Conservation (phyloP, 2,797 vertebrate genomes). For the Notolabrus celidotus region DNA sequence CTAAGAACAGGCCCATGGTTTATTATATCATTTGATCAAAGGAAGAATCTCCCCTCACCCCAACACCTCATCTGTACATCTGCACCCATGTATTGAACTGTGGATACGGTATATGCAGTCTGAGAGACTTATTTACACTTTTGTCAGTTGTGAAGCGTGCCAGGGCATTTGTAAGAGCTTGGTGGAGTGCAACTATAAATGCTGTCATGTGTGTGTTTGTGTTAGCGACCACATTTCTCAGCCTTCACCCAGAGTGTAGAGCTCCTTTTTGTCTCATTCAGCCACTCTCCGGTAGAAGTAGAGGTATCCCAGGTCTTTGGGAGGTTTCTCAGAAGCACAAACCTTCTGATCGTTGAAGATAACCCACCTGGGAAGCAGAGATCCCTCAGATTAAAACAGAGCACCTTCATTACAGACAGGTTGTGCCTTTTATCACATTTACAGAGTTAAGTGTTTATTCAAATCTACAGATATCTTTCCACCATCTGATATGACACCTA, state of each 20-base stretch:
- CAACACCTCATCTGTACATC: constrained; percentile 63
- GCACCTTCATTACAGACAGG: not conserved
- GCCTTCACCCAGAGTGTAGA: constrained; percentile 12
- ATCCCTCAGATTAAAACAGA: not conserved
- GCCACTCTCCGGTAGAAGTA: constrained; percentile 96
- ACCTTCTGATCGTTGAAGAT: constrained; percentile 99
- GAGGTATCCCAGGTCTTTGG: constrained; percentile 98
- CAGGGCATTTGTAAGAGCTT: constrained; percentile 70
- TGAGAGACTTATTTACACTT: constrained; percentile 68
- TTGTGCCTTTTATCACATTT: not conserved
- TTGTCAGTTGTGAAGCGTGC: constrained; percentile 71
- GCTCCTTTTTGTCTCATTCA: constrained; percentile 84
- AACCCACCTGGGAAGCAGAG: constrained; percentile 89
- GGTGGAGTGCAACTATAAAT: constrained; percentile 58
- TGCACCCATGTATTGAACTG: constrained; percentile 58
- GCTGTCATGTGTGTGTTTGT: constrained; percentile 48
- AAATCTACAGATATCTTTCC: too few species aligned
- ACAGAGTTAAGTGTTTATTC: too few species aligned
- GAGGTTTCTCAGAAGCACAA: constrained; percentile 98
- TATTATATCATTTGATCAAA: constrained; percentile 36
- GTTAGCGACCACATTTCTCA: constrained; percentile 44
- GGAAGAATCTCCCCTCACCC: constrained; percentile 9
- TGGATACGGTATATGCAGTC: constrained; percentile 53
- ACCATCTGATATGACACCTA: not conserved
- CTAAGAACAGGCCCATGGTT: constrained; percentile 16